Conservation (phyloP, 2,888 invertebrate genomes). For the Hydrotaea cyrtoneurina region DNA sequence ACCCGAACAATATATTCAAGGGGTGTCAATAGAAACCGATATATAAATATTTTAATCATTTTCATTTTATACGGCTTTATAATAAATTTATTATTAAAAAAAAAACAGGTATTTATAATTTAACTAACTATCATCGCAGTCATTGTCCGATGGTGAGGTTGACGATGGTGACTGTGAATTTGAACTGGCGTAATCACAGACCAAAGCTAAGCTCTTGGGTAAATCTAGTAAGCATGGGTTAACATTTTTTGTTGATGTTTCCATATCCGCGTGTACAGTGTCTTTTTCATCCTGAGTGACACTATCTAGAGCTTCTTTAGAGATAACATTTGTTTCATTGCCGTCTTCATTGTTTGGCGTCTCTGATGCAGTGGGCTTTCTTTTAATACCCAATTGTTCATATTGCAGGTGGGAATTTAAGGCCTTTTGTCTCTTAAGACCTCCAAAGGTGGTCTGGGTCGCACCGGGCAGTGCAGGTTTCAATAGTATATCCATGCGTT, state of each 20-base stretch:
- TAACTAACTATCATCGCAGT: slow-evolving; percentile 28
- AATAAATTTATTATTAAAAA: slow-evolving; percentile 45
- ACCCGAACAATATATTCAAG: not conserved
- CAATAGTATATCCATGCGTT: slow-evolving; percentile 82
- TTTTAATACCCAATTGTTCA: slow-evolving; percentile 78
- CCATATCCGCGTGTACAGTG: not conserved
- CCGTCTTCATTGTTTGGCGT: not conserved
- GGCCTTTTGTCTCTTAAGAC: slow-evolving; percentile 83
- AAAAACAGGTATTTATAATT: slow-evolving; percentile 17
- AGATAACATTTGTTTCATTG: not conserved
- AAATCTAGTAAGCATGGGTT: slow-evolving; percentile 58
- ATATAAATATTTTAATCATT: not conserved
- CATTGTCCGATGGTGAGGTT: slow-evolving; percentile 45
- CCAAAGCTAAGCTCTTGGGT: slow-evolving; percentile 71
- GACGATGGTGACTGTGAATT: slow-evolving; percentile 52
- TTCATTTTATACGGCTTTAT: slow-evolving; percentile 19
- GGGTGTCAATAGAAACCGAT: not conserved
- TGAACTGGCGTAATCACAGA: slow-evolving; percentile 73
- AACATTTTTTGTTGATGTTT: not conserved
- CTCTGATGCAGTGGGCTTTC: slow-evolving; percentile 65
- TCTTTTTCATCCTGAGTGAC: not conserved
- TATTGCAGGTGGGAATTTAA: slow-evolving; percentile 77
- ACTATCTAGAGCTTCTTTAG: not conserved
- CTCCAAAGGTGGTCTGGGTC: slow-evolving; percentile 82
- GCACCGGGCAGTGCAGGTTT: slow-evolving; percentile 83